phyloP scores from a whole-genome alignment of 2,113 vertebrate genomes.

The Dasyprocta punctata region DNA sequence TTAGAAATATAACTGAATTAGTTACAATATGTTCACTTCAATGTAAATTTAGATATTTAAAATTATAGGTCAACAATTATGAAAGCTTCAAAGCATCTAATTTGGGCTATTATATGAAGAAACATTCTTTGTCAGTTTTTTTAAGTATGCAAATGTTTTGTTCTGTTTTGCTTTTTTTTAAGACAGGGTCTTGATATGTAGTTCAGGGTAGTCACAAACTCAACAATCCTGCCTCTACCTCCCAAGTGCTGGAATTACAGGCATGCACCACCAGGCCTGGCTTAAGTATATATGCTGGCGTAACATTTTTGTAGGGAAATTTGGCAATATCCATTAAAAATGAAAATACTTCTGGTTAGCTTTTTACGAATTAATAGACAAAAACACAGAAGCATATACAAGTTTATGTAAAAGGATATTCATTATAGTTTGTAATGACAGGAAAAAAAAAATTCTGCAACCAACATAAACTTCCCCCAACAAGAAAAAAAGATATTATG shows the following conservation, averaged over 20 bases:
- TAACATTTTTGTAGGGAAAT: neutral
- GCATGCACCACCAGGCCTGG: neutral
- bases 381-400: neutral
- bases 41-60: conserved; percentile 41
- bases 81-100: conserved; percentile 38
- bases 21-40: neutral
- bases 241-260: neutral
- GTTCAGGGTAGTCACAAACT: neutral
- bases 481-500: neutral
- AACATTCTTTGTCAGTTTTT: neutral
- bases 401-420: conserved; percentile 38
- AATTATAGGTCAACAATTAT: neutral
- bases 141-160: neutral
- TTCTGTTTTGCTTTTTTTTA: neutral
- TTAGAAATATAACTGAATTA: neutral
- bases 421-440: neutral
- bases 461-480: neutral
- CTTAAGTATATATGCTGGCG: conserved; percentile 5
- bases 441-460: neutral
- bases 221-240: neutral
- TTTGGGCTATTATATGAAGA: neutral
- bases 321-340: neutral
- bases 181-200: neutral
- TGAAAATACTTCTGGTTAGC: neutral
- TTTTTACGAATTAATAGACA: conserved; percentile 44